phyloP scores from a whole-genome alignment of 64 coral and sea anemone genomes.

The Montipora sp. region DNA sequence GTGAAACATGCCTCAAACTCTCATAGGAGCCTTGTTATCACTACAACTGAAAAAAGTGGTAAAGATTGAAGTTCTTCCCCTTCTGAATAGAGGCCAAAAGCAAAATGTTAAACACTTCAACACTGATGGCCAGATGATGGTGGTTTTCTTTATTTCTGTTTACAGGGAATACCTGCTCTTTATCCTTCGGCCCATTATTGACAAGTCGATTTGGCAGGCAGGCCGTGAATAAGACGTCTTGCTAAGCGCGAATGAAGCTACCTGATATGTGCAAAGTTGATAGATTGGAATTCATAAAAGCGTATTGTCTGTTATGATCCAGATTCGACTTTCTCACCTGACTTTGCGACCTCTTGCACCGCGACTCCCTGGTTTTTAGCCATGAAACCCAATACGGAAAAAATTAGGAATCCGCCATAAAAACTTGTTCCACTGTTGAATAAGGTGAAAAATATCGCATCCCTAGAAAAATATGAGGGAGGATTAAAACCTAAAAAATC shows the following conservation, averaged over 20 bases:
- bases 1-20: background rate
- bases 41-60: background rate
- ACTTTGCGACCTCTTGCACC: slow-evolving; percentile 22
- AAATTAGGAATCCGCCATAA: slow-evolving; percentile 62
- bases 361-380: slow-evolving; percentile 32
- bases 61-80: background rate
- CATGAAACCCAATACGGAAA: slow-evolving; percentile 62
- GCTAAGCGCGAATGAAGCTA: background rate
- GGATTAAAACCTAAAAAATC: too few relatives aligned
- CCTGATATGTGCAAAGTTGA: background rate
- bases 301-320: background rate
- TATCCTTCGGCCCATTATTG: background rate
- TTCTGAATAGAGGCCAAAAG: background rate
- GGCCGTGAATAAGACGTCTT: too few relatives aligned
- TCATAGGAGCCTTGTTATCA: background rate
- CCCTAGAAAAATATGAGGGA: background rate
- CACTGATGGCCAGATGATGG: background rate
- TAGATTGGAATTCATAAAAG: background rate
- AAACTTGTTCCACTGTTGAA: slow-evolving; percentile 69
- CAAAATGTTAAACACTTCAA: background rate
- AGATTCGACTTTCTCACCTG: slow-evolving; percentile 3
- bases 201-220: background rate
- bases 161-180: background rate
- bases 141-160: background rate
- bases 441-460: slow-evolving; percentile 34